phyloP scores from a whole-genome alignment of 2,888 invertebrate species.

The Vesta saturnalis region DNA sequence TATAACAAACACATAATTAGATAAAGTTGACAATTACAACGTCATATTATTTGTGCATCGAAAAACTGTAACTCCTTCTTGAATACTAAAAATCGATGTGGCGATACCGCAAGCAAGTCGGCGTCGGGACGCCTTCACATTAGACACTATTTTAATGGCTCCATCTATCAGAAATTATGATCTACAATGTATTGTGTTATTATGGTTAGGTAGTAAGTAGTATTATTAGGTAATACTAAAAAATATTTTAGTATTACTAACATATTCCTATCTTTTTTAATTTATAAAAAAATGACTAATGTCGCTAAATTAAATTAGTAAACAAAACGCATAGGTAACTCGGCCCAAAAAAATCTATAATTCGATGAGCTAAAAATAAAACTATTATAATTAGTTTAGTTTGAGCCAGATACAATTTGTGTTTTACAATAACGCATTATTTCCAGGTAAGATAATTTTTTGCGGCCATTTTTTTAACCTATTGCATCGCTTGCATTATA shows the following conservation, averaged over 20 bases:
- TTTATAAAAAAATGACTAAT: too few species aligned
- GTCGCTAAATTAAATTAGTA: too few species aligned
- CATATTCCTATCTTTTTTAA: too few species aligned
- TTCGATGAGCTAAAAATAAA: constrained; percentile 44
- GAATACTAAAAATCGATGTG: constrained; percentile 21
- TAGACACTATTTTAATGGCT: constrained; percentile 38
- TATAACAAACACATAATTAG: too few species aligned
- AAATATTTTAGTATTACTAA: constrained; percentile 20
- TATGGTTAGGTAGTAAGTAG: constrained; percentile 38
- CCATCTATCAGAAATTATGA: constrained; percentile 33
- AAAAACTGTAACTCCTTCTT: too few species aligned
- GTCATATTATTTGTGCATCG: too few species aligned
- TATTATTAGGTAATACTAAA: constrained; percentile 12
- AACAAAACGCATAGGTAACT: too few species aligned
- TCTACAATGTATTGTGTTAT: constrained; percentile 29
- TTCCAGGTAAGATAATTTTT: constrained; percentile 26
- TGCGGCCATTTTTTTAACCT: too few species aligned
- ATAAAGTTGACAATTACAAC: neutral
- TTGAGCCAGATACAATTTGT: constrained; percentile 30
- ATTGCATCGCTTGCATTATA: neutral
- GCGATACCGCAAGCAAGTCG: constrained; percentile 27
- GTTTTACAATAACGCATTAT: constrained; percentile 28
- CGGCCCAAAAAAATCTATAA: constrained; percentile 31
- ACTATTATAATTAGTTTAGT: constrained; percentile 45
- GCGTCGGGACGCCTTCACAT: constrained; percentile 41